phyloP scores from a whole-genome alignment of 2,797 vertebrate genomes.

The Antrozous pallidus region DNA sequence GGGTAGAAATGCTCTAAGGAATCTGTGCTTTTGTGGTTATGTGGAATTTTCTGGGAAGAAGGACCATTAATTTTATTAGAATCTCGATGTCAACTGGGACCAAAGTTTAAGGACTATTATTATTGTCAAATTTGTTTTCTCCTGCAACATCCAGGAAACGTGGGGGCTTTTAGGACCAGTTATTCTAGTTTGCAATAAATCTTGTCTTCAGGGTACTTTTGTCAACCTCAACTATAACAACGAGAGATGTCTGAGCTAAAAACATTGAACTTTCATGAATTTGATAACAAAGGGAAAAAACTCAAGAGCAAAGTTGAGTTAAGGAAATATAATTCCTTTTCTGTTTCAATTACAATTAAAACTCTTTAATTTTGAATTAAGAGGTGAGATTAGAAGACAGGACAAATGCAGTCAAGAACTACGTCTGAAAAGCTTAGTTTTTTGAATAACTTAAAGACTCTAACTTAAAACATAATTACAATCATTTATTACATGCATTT shows the following conservation, averaged over 20 bases:
- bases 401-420: not conserved
- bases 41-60: not conserved
- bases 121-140: not conserved
- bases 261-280: not conserved
- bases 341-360: not conserved
- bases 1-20: not conserved
- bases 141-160: not conserved
- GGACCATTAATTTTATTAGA: not conserved
- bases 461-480: conserved; percentile 30
- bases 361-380: not conserved
- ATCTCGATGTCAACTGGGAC: not conserved
- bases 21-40: not conserved
- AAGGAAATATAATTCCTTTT: not conserved
- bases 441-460: conserved; percentile 32
- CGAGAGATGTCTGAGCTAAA: not conserved
- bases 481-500: not conserved
- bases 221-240: not conserved
- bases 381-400: not conserved
- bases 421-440: not conserved
- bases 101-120: not conserved
- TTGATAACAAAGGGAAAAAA: not conserved
- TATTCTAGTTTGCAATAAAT: not conserved
- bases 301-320: not conserved
- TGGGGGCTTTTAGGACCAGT: not conserved
- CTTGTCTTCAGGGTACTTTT: not conserved